Percentiles rank a stretch among this genome's conserved stretches.
These are phyloP conservation scores for Campoletis raptor DNA, from an alignment of 2,888 invertebrate genomes.

Conservation along the genomic window DNA sequence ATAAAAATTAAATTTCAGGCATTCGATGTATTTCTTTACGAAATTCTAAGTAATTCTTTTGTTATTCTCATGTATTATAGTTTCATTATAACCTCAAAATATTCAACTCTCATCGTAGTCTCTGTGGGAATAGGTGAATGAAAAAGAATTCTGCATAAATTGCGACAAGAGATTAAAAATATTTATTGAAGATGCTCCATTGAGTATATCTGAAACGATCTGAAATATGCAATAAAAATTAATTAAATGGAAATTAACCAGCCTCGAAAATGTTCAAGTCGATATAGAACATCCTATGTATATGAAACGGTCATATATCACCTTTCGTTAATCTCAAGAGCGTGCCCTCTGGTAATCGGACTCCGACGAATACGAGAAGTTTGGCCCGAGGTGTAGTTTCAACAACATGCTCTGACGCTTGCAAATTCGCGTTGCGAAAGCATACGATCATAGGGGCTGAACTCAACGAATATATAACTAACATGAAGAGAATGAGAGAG, in stretches of 20 bases:
- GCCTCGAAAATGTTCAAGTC: neutral
- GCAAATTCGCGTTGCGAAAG: conserved; percentile 51
- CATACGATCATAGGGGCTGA: conserved; percentile 40
- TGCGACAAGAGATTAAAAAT: neutral
- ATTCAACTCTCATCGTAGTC: no score
- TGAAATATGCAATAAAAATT: neutral
- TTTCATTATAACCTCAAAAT: neutral
- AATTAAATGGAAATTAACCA: neutral
- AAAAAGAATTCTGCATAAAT: neutral
- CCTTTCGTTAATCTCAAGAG: conserved; percentile 65
- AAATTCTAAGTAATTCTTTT: neutral
- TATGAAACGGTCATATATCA: conserved; percentile 57
- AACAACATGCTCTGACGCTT: conserved; percentile 40
- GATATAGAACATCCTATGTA: neutral
- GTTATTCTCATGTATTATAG: neutral
- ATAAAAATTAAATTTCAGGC: neutral
- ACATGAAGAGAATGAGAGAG: neutral
- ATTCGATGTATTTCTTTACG: neutral
- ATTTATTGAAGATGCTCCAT: neutral
- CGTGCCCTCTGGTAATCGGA: conserved; percentile 65
- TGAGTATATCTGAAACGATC: neutral
- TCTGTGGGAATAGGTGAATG: neutral
- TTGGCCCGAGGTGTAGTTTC: conserved; percentile 52
- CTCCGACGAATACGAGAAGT: conserved; percentile 68
- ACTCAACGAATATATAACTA: neutral